Conservation (phyloP, 1,140 invertebrate genomes). For the Drosophila sproati region DNA sequence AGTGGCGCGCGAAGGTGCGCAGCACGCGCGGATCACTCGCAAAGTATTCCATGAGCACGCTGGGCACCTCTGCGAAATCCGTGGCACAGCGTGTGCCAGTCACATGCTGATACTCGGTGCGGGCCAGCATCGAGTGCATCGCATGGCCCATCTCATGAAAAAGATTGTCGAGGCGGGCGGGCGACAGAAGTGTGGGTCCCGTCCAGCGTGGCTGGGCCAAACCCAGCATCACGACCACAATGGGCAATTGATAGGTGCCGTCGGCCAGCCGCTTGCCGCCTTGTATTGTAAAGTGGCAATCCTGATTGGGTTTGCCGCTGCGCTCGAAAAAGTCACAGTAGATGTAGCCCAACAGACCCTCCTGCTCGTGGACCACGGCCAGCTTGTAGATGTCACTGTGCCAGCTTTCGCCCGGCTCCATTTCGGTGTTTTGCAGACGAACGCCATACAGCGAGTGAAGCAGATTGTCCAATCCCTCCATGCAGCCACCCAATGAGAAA, state of each 20-base stretch:
- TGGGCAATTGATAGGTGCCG: slow-evolving; percentile 95
- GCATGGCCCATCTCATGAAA: slow-evolving; percentile 99
- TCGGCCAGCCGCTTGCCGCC: slow-evolving; percentile 93
- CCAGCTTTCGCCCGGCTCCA: slow-evolving; percentile 93
- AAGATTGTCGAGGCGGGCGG: slow-evolving; percentile 96
- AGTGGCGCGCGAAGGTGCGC: slow-evolving; percentile 95
- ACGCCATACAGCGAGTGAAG: slow-evolving; percentile 93
- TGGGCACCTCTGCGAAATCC: slow-evolving; percentile 99
- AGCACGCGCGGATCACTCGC: slow-evolving; percentile 94
- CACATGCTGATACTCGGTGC: slow-evolving; percentile 98
- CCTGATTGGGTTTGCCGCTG: slow-evolving; percentile 95
- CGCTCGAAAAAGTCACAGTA: slow-evolving; percentile 99
- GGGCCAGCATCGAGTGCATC: slow-evolving; percentile 98
- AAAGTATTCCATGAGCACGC: slow-evolving; percentile 99
- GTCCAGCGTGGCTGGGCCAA: slow-evolving; percentile 90
- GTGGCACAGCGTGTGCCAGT: slow-evolving; percentile 98
- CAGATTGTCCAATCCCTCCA: slow-evolving; percentile 97
- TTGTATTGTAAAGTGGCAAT: slow-evolving; percentile 99
- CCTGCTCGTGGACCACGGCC: slow-evolving; percentile 90
- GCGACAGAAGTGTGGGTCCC: slow-evolving; percentile 92
- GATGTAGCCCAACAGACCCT: slow-evolving; percentile 95
- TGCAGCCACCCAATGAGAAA: slow-evolving; percentile 97
- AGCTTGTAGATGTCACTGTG: slow-evolving; percentile 94
- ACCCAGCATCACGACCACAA: slow-evolving; percentile 97
- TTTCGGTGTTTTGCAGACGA: slow-evolving; percentile 89